Evolutionary conservation across 2,888 invertebrate genomes (phyloP).

Genomic region (Amiota minor): DNA sequence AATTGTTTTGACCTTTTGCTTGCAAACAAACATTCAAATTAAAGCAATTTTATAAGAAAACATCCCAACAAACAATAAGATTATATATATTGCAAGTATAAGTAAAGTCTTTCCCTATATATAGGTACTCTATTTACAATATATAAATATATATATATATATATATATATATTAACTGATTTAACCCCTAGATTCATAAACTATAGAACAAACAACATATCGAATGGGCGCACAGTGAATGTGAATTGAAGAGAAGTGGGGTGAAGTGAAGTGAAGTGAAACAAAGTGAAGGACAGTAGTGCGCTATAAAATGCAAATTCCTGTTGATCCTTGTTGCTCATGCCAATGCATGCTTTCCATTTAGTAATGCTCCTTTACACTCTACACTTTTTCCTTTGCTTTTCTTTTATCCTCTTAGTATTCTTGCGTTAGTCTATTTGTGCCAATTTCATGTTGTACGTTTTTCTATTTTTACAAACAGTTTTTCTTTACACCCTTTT

Average conservation of each 20-base stretch:
- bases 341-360: constrained; percentile 62
- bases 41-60: no score
- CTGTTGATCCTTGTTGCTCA: constrained; percentile 63
- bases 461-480: constrained; percentile 39
- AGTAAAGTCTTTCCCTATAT: no score
- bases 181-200: no score
- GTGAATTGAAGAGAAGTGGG: no score
- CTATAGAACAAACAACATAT: not conserved
- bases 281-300: constrained; percentile 35
- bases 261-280: no score
- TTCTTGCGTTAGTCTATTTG: constrained; percentile 52
- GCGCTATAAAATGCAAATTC: constrained; percentile 67
- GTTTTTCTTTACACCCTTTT: not conserved
- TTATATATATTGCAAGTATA: no score
- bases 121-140: no score
- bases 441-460: constrained; percentile 59
- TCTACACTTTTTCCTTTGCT: not conserved
- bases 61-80: no score
- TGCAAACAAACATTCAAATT: no score
- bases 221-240: constrained; percentile 1
- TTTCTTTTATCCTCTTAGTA: not conserved
- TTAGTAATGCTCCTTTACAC: constrained; percentile 38
- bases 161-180: no score
- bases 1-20: no score
- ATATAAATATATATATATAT: no score